Evolutionary conservation across 1,140 invertebrate species (phyloP), one percentile per base, ranked within the genome.

Genomic region (Andricus grossulariae): DNA sequence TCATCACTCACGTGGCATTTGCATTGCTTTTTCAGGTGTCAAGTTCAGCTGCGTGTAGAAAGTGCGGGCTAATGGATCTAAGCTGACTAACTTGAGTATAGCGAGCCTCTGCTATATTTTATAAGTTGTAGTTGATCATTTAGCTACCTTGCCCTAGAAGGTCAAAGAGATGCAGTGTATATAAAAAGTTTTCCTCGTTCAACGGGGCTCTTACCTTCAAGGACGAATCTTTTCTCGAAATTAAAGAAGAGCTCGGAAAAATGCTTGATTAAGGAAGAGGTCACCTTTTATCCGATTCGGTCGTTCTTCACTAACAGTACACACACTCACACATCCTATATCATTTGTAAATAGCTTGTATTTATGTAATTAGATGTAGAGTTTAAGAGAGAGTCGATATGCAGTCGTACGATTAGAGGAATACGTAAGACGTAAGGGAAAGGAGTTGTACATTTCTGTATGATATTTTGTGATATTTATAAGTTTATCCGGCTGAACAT

Each of bases 21-120:
- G 76, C 71, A 80, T 88, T 85, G 76, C 83, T 88, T 86, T 91
- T 91, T 82, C 87, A 92, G 93, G 93, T 88, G 93, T 95, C 84
- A 96, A 96, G 89, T 96, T 96, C 89, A 96, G 95, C 92, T 95
- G 95, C 90, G 95, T 96, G 80, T 96, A 93, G 85, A 88, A 84
- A 79, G 71, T 84, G 72, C 75, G 72, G 80, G 81, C 80, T 81
- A 86, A 84, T 80, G 86, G 86, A 87, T 85, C 82, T 82, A 79
- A 84, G 86, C 87, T 78, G 82, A 86, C 82, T 86, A 89, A 89
- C 86, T 90, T 88, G 86, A 89, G 86, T 88, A 88, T 88, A 87
- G 86, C 83, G 77, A 77, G 79, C 77, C 83, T 75, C 75, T 81
- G 82, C 84, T 90, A 89, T 88, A 89, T 85, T 84, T 87, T 86